These are phyloP conservation scores for Upupa epops DNA, from an alignment of 2,113 vertebrate genomes.

Conservation along the genomic window DNA sequence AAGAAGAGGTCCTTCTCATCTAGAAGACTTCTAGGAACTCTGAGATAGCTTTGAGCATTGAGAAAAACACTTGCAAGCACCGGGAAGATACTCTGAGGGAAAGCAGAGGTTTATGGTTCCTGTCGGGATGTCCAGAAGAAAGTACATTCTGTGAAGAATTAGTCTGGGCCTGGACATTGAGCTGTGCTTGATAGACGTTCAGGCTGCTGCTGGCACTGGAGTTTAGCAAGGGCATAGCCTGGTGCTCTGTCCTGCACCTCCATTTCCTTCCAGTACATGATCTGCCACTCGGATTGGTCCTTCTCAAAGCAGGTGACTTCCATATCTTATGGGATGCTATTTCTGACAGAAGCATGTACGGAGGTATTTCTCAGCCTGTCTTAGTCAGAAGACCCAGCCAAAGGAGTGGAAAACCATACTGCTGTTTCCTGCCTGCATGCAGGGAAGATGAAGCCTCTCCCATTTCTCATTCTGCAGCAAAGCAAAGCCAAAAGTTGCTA, in stretches of 20 bases:
- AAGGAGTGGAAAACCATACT: slow-evolving; percentile 36
- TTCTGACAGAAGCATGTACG: background rate
- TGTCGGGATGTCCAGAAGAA: background rate
- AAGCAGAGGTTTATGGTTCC: background rate
- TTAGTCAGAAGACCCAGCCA: background rate
- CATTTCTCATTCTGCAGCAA: slow-evolving; percentile 1
- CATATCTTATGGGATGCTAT: background rate
- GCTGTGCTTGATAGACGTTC: background rate
- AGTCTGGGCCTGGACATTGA: background rate
- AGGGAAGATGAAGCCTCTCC: slow-evolving; percentile 1
- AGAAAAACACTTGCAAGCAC: background rate
- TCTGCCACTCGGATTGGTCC: background rate
- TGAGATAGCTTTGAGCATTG: background rate
- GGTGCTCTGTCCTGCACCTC: background rate
- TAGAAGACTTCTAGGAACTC: background rate
- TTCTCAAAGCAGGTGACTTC: background rate
- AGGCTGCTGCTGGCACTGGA: background rate
- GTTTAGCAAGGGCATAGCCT: background rate
- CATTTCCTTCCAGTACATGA: background rate
- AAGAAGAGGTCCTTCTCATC: background rate
- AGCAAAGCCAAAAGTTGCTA: slow-evolving; percentile 27
- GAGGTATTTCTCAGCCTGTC: background rate
- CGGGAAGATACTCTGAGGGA: background rate
- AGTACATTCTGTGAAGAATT: background rate
- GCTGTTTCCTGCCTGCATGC: background rate